Conservation (phyloP, 2,888 invertebrate species). For the Oligia strigilis region DNA sequence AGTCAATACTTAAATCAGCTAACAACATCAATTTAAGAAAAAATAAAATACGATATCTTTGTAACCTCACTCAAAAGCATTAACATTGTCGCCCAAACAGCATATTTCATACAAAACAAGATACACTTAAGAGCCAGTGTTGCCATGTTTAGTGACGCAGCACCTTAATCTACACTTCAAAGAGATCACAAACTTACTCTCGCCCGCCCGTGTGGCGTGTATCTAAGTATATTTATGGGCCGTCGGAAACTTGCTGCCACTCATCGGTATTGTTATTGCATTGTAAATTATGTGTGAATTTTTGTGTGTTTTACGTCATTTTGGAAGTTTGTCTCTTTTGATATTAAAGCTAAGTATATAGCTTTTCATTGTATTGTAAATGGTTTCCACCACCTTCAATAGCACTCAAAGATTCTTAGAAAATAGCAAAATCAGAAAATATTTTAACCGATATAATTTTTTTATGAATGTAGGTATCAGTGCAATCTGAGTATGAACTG, state of each 20-base stretch:
- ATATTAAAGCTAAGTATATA: background rate
- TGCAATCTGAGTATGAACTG: background rate
- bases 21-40: background rate
- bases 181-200: constrained; percentile 67
- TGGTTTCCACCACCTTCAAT: background rate
- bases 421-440: background rate
- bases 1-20: background rate
- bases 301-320: background rate
- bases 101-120: constrained; percentile 55
- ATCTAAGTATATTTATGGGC: constrained; percentile 51
- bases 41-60: constrained; percentile 1
- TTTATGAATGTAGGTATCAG: background rate
- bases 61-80: constrained; percentile 14
- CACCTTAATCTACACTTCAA: constrained; percentile 73
- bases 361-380: background rate
- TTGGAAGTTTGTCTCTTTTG: background rate
- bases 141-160: constrained; percentile 66
- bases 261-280: constrained; percentile 36
- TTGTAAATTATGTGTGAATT: constrained; percentile 19
- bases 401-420: background rate
- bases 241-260: constrained; percentile 15
- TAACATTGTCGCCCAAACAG: constrained; percentile 34
- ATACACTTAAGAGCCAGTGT: constrained; percentile 43
- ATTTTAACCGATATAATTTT: background rate
- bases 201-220: constrained; percentile 31